Percentiles rank a stretch among this genome's conserved stretches.
These are phyloP conservation scores for Nettapus auritus DNA, from an alignment of 2,113 vertebrate genomes.

Conservation along the genomic window DNA sequence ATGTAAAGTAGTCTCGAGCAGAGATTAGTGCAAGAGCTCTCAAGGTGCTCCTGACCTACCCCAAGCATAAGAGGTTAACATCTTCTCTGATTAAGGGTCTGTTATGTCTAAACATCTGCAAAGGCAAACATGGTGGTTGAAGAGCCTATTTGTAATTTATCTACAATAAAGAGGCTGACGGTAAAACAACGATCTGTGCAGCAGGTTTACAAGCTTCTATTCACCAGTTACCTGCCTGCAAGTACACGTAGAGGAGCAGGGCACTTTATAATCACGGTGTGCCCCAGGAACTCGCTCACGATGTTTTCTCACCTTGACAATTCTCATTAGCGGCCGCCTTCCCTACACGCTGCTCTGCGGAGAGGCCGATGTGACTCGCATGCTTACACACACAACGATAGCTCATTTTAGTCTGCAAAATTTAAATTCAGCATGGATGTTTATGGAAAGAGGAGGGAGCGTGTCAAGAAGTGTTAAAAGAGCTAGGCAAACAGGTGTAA, in stretches of 20 bases:
- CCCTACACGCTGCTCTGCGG: not conserved
- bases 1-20: not conserved
- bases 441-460: not conserved
- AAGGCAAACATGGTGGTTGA: not conserved
- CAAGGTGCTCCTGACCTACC: not conserved
- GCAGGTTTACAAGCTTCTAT: constrained; percentile 10
- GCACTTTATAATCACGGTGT: constrained; percentile 7
- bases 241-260: not conserved
- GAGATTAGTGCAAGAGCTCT: not conserved
- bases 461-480: not conserved
- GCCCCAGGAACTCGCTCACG: constrained; percentile 43
- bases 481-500: not conserved
- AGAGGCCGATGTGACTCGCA: not conserved
- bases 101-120: accelerated
- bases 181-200: not conserved
- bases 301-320: constrained; percentile 43
- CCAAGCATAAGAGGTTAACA: not conserved
- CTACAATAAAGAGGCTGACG: not conserved
- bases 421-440: not conserved
- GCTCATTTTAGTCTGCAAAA: not conserved
- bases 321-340: constrained; percentile 46
- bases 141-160: not conserved
- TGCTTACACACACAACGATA: not conserved
- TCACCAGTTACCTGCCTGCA: not conserved
- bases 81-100: not conserved